Base-by-base conservation (phyloP, 2,888 invertebrate genomes). In the Mechanitis messenoides region DNA sequence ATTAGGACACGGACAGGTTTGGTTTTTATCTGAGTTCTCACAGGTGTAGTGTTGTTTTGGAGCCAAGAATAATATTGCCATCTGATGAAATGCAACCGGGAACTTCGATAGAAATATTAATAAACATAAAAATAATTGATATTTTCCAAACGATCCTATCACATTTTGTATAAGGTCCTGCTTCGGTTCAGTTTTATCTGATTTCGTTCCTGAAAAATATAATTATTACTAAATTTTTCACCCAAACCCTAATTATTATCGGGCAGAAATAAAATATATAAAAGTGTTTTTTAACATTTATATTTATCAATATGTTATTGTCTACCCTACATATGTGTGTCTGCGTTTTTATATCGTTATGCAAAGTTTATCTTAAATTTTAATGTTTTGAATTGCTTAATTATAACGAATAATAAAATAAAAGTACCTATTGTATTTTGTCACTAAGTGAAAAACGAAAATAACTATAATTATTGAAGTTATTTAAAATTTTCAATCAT, bases 1-100 rank as follows among this genome's bases (percentile, higher is more conserved):
- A 53, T 87, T 76, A 0, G 82, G 71, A 72, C 94, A 94, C 1
- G 91, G 90, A 70, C 94, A 94, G 6, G 79, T 74, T 33, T 82
- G 78, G 6, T 71, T 71, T 2, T 72, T 72, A 45, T 71, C 73
- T 33, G 73, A 71, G 28, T 71, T 73, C 11, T 70, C 67, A 69
- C 83, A 89, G 31, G 72, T 74, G 65, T 78, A 85, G n/a, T 75
- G 72, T 4, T 83, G 76, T 67, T 80, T 87, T 35, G 91, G 91
- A 1, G 90, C 83, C 68, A 91, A 74, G 69, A 91, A 91, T 68
- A 91, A 82, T 59, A 91, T 89, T 1, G 89, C 90, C 80, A 91
- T 85, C 74, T 91, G 91, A 71, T 90, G 86, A 70, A 84, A 91
- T 1, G 91, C 91, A 9, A 90, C 83, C 0, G 90, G 87, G 63